Percentiles rank a stretch among this genome's conserved stretches.
Conservation (phyloP, 2,113 vertebrate species). For the Ginglymostoma cirratum region DNA sequence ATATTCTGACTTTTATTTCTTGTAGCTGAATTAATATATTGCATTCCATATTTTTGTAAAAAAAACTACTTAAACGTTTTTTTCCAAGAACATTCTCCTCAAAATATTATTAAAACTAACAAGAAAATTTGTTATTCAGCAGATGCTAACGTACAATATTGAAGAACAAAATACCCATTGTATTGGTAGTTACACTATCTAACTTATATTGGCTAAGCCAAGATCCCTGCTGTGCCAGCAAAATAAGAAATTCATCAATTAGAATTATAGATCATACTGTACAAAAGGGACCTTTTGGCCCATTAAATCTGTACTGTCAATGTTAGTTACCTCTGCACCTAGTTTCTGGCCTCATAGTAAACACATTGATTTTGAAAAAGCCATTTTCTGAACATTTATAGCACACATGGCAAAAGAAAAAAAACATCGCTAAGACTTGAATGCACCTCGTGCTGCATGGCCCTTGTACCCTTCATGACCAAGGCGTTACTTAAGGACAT, state of each 20-base stretch:
- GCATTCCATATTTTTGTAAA: background rate
- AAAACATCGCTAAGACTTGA: background rate
- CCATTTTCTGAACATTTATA: background rate
- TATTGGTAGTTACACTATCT: background rate
- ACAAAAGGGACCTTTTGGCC: too few relatives aligned
- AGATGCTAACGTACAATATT: background rate
- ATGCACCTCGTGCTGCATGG: background rate
- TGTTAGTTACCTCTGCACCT: background rate
- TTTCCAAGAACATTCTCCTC: background rate
- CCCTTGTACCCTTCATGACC: background rate
- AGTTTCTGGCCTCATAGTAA: background rate
- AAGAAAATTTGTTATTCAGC: background rate
- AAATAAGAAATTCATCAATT: background rate
- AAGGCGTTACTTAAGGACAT: too few relatives aligned
- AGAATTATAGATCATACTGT: too few relatives aligned
- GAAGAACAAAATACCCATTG: background rate
- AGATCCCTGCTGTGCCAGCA: background rate
- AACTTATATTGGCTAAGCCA: background rate
- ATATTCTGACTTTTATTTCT: background rate
- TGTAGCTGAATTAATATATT: background rate
- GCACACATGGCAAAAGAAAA: background rate
- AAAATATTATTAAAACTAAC: background rate
- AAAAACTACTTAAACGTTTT: background rate
- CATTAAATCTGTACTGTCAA: too few relatives aligned
- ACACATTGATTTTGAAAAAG: background rate